Percentiles rank a stretch among this genome's conserved stretches.
Conservation (phyloP, 2,797 vertebrate species). For the Galaxias olidus region DNA sequence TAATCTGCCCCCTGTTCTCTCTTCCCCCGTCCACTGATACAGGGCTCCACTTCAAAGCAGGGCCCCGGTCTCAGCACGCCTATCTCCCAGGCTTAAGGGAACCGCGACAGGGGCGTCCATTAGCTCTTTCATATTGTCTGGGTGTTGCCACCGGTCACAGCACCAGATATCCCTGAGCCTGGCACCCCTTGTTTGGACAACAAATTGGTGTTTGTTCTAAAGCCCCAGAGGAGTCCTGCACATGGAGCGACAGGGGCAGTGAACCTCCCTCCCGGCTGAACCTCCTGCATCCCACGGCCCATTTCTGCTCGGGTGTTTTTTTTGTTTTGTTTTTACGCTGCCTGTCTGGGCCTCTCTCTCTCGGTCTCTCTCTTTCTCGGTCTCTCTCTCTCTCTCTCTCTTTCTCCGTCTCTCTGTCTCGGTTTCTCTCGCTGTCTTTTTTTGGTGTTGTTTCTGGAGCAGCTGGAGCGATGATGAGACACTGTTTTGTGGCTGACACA, state of each 20-base stretch:
- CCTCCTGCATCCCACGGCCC: too few species aligned
- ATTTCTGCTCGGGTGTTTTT: too few species aligned
- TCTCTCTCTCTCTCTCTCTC: too few species aligned
- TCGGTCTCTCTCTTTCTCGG: neutral
- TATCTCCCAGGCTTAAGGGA: neutral
- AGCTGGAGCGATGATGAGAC: neutral
- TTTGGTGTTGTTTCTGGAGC: neutral
- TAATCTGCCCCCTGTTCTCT: conserved; percentile 11
- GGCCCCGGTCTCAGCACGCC: conserved; percentile 10
- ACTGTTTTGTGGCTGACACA: conserved; percentile 6
- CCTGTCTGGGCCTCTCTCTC: too few species aligned
- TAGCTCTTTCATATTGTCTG: conserved; percentile 30
- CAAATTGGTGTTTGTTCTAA: conserved; percentile 27
- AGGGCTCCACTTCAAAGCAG: conserved; percentile 26
- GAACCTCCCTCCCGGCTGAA: neutral
- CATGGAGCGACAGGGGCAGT: neutral
- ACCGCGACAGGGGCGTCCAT: conserved; percentile 1
- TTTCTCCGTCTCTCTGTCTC: neutral
- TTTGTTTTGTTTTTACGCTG: too few species aligned
- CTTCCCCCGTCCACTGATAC: conserved; percentile 24
- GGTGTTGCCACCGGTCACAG: conserved; percentile 24
- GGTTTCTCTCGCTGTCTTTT: too few species aligned
- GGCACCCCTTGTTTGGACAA: conserved; percentile 26
- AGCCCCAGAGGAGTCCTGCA: neutral
- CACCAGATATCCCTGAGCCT: conserved; percentile 1